Percentiles rank a stretch among this genome's conserved stretches.
These are phyloP conservation scores for Paralichthys olivaceus DNA, from an alignment of 2,113 vertebrate species.

Conservation along the genomic window DNA sequence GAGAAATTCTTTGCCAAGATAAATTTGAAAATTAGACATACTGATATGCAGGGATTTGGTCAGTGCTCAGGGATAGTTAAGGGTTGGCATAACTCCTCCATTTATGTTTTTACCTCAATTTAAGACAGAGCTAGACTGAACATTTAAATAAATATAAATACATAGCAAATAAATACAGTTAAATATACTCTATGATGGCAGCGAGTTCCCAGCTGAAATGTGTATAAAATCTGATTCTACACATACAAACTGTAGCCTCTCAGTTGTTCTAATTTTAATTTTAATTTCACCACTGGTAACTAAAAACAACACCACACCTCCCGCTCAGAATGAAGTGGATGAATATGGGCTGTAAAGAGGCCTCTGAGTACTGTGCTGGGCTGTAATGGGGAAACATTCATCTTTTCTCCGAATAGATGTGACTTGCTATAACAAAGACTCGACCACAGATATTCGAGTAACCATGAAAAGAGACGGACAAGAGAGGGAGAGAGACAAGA, in stretches of 20 bases:
- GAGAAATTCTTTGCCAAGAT: conserved; percentile 11
- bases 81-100: background rate
- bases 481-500: background rate
- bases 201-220: no score
- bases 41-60: conserved; percentile 16
- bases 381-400: background rate
- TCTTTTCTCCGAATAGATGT: conserved; percentile 10
- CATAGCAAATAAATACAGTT: background rate
- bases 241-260: conserved; percentile 14
- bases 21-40: background rate
- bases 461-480: background rate
- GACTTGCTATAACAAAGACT: conserved; percentile 2
- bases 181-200: background rate
- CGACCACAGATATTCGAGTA: background rate
- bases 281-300: conserved; percentile 38
- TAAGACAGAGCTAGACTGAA: no score
- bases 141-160: background rate
- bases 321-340: conserved; percentile 20
- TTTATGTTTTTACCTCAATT: no score
- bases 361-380: conserved; percentile 27
- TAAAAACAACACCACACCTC: conserved; percentile 11
- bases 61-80: conserved; percentile 19
- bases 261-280: conserved; percentile 51
- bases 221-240: background rate
- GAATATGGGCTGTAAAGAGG: conserved; percentile 27